Conservation (phyloP, 53 echinoderm and acorn worm genomes). For the Zoroaster sp. region DNA sequence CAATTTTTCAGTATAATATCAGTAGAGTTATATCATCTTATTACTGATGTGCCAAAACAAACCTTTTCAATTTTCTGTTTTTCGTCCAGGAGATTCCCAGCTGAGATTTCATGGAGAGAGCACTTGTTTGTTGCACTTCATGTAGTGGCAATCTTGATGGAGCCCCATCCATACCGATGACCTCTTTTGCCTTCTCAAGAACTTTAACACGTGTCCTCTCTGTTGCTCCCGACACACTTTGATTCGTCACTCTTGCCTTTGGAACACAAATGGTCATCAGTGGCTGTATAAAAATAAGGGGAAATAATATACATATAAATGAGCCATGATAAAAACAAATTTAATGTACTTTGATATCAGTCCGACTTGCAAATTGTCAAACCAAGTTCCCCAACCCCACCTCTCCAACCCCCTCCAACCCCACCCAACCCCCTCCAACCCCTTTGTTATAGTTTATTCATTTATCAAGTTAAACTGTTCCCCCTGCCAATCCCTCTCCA, state of each 20-base stretch:
- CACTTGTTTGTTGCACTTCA: background rate
- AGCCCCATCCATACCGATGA: background rate
- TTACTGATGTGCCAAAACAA: background rate
- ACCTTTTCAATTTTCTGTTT: slow-evolving; percentile 19
- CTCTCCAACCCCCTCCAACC: background rate
- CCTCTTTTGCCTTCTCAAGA: background rate
- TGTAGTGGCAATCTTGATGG: background rate
- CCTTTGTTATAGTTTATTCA: background rate
- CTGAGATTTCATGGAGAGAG: background rate
- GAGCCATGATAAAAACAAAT: background rate
- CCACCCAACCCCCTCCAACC: too few relatives aligned
- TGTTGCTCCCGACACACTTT: background rate
- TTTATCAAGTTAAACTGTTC: background rate
- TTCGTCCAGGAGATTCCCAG: slow-evolving; percentile 3
- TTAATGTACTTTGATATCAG: background rate
- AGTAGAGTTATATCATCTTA: background rate
- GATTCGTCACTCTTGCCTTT: background rate
- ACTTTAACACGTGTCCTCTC: background rate
- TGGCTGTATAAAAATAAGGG: background rate
- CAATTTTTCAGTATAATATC: background rate
- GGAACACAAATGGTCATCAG: background rate
- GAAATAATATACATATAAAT: background rate
- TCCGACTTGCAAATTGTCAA: background rate
- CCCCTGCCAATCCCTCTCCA: too few relatives aligned
- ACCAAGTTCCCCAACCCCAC: background rate